Evolutionary conservation across 2,797 vertebrate genomes (phyloP).

Genomic region (Microtus obscurus): DNA sequence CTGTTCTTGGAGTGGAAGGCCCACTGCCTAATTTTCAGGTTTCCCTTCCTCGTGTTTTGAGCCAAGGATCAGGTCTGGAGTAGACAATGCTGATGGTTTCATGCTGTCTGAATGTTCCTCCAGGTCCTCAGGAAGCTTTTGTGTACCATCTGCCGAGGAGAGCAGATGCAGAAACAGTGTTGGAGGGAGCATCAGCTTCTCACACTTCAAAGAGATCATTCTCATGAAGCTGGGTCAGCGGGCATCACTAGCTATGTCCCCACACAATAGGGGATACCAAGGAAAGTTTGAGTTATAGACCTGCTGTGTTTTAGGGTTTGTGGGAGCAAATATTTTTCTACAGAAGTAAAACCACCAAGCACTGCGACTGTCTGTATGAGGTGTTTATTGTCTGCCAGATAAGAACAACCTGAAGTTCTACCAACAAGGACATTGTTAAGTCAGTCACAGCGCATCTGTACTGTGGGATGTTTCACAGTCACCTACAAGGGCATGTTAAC

Average conservation of each 20-base stretch:
- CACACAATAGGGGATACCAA: not conserved
- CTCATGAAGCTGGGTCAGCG: not conserved
- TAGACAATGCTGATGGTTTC: not conserved
- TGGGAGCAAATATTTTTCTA: not conserved
- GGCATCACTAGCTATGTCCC: not conserved
- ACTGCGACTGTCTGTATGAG: not conserved
- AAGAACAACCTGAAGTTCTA: not conserved
- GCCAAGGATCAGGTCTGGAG: not conserved
- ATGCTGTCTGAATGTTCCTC: not conserved
- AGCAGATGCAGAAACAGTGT: not conserved
- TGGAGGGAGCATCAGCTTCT: not conserved
- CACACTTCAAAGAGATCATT: not conserved
- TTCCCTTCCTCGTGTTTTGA: not conserved
- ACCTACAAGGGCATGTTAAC: not conserved
- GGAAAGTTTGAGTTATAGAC: not conserved
- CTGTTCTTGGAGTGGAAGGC: not conserved
- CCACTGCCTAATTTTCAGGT: not conserved
- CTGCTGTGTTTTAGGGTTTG: slow-evolving; percentile 3
- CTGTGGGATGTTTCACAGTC: not conserved
- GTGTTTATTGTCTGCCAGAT: slow-evolving; percentile 66
- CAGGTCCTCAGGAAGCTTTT: not conserved
- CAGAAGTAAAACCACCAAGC: slow-evolving; percentile 57
- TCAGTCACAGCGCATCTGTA: not conserved
- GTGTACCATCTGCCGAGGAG: not conserved
- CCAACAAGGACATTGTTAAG: slow-evolving; percentile 11